Percentiles rank a stretch among this genome's conserved stretches.
Evolutionary conservation across 2,797 vertebrate genomes (phyloP).

Genomic region (Pseudocheirus occidentalis): DNA sequence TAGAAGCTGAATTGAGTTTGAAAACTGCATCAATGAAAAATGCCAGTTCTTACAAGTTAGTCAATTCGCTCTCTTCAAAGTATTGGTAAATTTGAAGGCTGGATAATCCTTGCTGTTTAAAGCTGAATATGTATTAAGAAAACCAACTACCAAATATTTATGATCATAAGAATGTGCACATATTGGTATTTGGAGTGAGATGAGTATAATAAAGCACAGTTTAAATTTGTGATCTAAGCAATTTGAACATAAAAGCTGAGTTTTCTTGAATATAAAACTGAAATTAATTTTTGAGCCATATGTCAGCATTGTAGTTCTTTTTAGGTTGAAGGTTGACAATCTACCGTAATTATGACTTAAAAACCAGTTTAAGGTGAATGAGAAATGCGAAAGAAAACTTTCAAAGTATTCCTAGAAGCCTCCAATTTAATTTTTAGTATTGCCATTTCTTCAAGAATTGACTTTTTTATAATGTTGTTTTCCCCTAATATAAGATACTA

Average conservation of each 20-base stretch:
- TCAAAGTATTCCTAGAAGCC: conserved; percentile 54
- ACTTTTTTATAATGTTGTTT: conserved; percentile 75
- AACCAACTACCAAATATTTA: conserved; percentile 68
- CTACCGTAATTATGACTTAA: conserved; percentile 62
- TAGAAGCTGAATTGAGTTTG: conserved; percentile 81
- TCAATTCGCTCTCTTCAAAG: conserved; percentile 74
- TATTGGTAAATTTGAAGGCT: conserved; percentile 79
- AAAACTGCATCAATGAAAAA: conserved; percentile 77
- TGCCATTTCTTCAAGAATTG: conserved; percentile 59
- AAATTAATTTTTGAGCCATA: too few relatives aligned
- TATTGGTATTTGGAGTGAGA: conserved; percentile 73
- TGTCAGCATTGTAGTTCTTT: too few relatives aligned
- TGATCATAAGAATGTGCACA: conserved; percentile 78
- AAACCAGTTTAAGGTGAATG: conserved; percentile 64
- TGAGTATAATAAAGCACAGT: conserved; percentile 81
- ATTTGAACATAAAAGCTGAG: conserved; percentile 69
- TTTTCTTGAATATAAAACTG: conserved; percentile 73
- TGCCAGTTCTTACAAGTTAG: conserved; percentile 74
- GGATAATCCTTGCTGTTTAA: conserved; percentile 78
- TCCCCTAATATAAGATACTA: conserved; percentile 69
- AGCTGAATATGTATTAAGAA: conserved; percentile 75
- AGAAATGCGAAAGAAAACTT: conserved; percentile 37
- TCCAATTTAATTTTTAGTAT: conserved; percentile 46
- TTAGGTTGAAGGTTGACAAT: too few relatives aligned
- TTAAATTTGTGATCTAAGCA: conserved; percentile 80